Evolutionary conservation across 2,888 invertebrate species (phyloP).

Genomic region (Tetanocera ferruginea): DNA sequence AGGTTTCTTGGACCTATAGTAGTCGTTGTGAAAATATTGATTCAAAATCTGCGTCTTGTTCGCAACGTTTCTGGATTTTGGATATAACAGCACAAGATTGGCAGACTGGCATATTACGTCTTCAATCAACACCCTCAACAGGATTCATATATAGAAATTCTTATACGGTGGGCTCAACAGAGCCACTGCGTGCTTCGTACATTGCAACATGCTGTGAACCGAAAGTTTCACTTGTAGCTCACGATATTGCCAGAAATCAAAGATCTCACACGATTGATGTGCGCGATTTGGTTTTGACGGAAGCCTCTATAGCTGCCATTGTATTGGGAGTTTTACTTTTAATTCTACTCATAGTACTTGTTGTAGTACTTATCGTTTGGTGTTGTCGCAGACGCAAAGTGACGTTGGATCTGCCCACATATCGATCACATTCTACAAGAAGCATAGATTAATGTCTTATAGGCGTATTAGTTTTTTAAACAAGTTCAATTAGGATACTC

Average conservation of each 20-base stretch:
- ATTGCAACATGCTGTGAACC: slow-evolving; percentile 82
- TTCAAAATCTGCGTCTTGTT: slow-evolving; percentile 73
- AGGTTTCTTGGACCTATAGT: slow-evolving; percentile 75
- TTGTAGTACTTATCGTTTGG: slow-evolving; percentile 74
- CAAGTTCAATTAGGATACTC: neutral
- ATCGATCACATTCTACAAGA: slow-evolving; percentile 68
- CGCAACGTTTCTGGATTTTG: slow-evolving; percentile 78
- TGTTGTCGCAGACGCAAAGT: slow-evolving; percentile 74
- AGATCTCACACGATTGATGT: slow-evolving; percentile 76
- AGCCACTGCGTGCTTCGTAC: slow-evolving; percentile 77
- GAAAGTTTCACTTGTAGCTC: slow-evolving; percentile 77
- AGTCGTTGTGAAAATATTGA: slow-evolving; percentile 73
- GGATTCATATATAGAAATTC: slow-evolving; percentile 76
- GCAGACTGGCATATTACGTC: slow-evolving; percentile 75
- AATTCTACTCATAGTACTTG: slow-evolving; percentile 74
- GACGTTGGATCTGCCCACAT: slow-evolving; percentile 75
- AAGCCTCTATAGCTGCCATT: slow-evolving; percentile 78
- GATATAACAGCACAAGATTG: slow-evolving; percentile 78
- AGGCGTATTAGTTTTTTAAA: neutral
- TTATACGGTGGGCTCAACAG: slow-evolving; percentile 79
- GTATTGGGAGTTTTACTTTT: slow-evolving; percentile 77
- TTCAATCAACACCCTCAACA: slow-evolving; percentile 74
- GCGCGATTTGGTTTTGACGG: slow-evolving; percentile 66
- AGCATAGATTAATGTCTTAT: slow-evolving; percentile 58
- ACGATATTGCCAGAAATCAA: slow-evolving; percentile 79